Evolutionary conservation across 2,113 vertebrate species (phyloP), one percentile per base, ranked within the genome.

Genomic region (Lipophrys pholis): DNA sequence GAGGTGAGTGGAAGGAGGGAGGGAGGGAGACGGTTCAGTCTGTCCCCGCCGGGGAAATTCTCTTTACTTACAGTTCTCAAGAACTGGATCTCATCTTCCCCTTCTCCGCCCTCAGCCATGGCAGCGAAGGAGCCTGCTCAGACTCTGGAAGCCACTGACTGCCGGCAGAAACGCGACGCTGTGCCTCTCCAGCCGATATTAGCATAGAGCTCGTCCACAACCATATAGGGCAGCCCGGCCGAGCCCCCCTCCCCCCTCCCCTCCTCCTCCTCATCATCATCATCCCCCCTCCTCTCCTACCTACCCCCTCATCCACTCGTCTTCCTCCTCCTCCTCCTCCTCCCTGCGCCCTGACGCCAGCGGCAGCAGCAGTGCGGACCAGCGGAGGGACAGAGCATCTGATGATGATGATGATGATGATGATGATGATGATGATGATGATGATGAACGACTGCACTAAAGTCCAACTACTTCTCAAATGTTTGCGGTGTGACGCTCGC

Each of bases 31-130:
- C n/a, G 38, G 43, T 59, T 54, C 51, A 30, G 21, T 30, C 21
- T 30, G 21, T 11, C 11, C 15, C 12, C 53, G 66, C 49, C 17
- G 66, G 39, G n/a, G 53, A 65, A 73, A 64, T 57, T 6, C 11
- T 39, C 30, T 80, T 77, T 95, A 98, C 97, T 99, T 93, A 99
- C 97, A 93, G 97, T 99, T 94, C 97, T 94, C 86, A 99, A 94
- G 92, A 99, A 99, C 94, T 99, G 97, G 93, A 99, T 98, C 91
- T 99, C 97, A 92, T 99, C 97, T 92, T 99, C 97, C 69, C 95
- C 97, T 95, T 99, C 97, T 92, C 93, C 94, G 86, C 93, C 96
- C 93, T 99, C 97, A 94, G 97, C 96, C 97, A 98, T 99, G 95
- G 95, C 95, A 96, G 93, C 90, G 92, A 90, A 94, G 93, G 94